These are phyloP conservation scores for Colletes latitarsis DNA, from an alignment of 1,140 invertebrate species.

Conservation along the genomic window DNA sequence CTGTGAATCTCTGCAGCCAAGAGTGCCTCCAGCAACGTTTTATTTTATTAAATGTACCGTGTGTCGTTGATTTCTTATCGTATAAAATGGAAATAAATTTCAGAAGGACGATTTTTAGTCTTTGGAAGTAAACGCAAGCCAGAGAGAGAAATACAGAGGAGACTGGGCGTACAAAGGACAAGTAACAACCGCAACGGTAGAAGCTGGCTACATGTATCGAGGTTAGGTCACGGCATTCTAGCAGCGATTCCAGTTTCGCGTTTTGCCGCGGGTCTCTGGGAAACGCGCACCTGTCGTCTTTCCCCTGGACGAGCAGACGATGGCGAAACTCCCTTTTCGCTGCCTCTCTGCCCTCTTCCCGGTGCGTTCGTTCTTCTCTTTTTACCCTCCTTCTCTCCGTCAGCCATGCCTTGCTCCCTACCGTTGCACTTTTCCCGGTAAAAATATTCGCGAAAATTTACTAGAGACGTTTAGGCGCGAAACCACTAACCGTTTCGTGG, in stretches of 20 bases:
- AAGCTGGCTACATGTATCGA: constrained; percentile 54
- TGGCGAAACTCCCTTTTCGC: constrained; percentile 55
- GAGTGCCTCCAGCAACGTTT: too few species aligned
- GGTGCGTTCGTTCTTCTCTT: constrained; percentile 46
- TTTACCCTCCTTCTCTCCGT: constrained; percentile 30
- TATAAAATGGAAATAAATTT: too few species aligned
- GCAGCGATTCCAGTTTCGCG: constrained; percentile 72
- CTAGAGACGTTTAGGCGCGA: not conserved
- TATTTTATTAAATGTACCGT: too few species aligned
- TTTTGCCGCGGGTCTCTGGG: constrained; percentile 78
- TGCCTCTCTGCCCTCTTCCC: constrained; percentile 24
- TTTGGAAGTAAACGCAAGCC: constrained; percentile 20
- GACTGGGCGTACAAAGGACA: constrained; percentile 22
- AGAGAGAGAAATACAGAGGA: not conserved
- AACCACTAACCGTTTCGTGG: not conserved
- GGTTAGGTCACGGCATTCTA: constrained; percentile 69
- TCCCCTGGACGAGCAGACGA: constrained; percentile 73
- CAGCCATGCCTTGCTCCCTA: constrained; percentile 3
- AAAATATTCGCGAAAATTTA: constrained; percentile 24
- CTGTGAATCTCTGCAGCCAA: too few species aligned
- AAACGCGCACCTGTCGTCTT: constrained; percentile 77
- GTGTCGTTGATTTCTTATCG: too few species aligned
- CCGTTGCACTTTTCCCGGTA: constrained; percentile 9
- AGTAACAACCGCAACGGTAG: constrained; percentile 20
- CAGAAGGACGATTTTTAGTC: not conserved